Evolutionary conservation across 1,140 invertebrate species (phyloP), one percentile per base, ranked within the genome.

Genomic region (Zaprionus lachaisei): DNA sequence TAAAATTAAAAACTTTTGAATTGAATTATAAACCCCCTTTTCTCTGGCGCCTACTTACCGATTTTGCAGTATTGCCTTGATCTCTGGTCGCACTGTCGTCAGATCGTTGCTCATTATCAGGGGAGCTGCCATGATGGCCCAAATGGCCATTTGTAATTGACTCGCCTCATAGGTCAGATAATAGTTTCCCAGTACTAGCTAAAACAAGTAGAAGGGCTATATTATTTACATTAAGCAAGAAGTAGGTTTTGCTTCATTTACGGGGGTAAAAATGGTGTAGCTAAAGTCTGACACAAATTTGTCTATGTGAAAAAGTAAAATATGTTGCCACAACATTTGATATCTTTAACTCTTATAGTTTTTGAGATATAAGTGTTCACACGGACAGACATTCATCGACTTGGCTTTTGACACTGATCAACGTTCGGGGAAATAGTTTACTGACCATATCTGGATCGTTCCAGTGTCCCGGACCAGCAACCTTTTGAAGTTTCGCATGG

Each of bases 381-480:
- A 28, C 28, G 6, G 28, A 28, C 28, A 28, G 7, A 28, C 28
- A 28, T 28, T 1, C 26, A 28, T 5, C 26, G 4, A 26, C 5
- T 26, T 26, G 26, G 26, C 26, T 5, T 5, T 7, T 7, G 7
- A 28, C 6, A 28, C 28, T 28, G 28, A 28, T 20, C 1, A 17
- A 9, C 5, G 3, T 11, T 22, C 17, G 12, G 37, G 4, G 4
- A 38, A 44, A 9, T 0, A 22, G 2, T 56, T 58, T 11, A 72
- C 79, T 91, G 92, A 98, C 97, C 98, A 99, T 99, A 92, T 99
- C 98, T 7, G 98, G 98, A 93, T 99, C 98, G 93, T 99, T 99
- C 98, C 98, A 99, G 77, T 97, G 96, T 12, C 98, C 98, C 2
- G 98, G 98, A 12, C 98, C 98, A 63, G 98, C 97, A 92, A 97